Percentiles rank a stretch among this genome's conserved stretches.
Evolutionary conservation across 1,140 invertebrate species (phyloP).

Genomic region (Thalassaphorura encarpata): DNA sequence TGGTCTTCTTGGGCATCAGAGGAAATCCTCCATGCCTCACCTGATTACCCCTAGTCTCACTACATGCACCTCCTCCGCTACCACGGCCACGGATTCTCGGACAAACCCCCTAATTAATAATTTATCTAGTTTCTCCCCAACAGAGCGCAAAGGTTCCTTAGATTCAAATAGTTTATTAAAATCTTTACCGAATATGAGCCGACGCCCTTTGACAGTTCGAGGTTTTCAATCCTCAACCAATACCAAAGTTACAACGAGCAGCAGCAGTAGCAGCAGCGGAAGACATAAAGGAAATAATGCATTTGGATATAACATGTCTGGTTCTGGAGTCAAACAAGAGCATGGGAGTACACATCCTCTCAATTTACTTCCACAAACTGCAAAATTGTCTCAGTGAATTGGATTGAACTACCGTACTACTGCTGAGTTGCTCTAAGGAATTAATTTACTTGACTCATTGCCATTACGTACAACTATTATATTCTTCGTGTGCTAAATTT

Average conservation of each 20-base stretch:
- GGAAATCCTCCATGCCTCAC: slow-evolving; percentile 12
- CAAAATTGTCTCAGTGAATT: slow-evolving; percentile 23
- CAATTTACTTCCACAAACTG: slow-evolving; percentile 23
- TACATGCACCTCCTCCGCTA: slow-evolving; percentile 7
- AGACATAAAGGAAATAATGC: slow-evolving; percentile 2
- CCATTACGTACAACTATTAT: no score
- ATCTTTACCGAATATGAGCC: no score
- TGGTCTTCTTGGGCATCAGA: not conserved
- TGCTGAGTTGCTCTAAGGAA: no score
- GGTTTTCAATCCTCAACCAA: slow-evolving; percentile 16
- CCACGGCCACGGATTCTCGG: not conserved
- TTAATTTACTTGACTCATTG: no score
- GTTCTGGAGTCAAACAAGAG: slow-evolving; percentile 18
- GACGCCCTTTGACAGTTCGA: slow-evolving; percentile 20
- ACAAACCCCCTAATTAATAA: not conserved
- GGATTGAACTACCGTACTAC: no score
- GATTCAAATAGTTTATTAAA: slow-evolving; percentile 24
- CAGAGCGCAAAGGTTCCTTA: slow-evolving; percentile 25
- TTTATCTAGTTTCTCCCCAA: not conserved
- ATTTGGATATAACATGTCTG: slow-evolving; percentile 12
- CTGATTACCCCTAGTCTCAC: slow-evolving; percentile 10
- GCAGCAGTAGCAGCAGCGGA: not conserved
- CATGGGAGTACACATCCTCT: slow-evolving; percentile 30
- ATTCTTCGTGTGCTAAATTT: no score
- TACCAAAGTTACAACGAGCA: slow-evolving; percentile 16